phyloP scores from a whole-genome alignment of 2,113 vertebrate species.

The Gallinago undulata region DNA sequence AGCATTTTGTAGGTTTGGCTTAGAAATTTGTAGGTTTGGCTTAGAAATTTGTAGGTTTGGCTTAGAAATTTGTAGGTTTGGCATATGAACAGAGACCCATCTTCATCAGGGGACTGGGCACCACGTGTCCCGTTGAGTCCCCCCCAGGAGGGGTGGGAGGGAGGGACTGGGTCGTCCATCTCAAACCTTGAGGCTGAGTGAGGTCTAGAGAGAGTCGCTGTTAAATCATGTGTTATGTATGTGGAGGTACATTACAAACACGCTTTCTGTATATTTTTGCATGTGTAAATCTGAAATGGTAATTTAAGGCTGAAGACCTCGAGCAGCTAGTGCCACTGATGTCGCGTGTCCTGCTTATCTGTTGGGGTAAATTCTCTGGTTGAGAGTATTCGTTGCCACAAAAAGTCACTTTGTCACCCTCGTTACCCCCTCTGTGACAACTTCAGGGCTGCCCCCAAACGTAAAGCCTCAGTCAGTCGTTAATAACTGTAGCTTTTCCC shows the following conservation, averaged over 20 bases:
- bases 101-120: neutral
- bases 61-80: neutral
- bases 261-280: neutral
- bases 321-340: neutral
- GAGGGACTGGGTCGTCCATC: neutral
- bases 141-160: rapidly evolving
- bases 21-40: neutral
- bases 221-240: rapidly evolving
- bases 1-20: rapidly evolving
- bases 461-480: neutral
- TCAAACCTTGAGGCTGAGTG: neutral
- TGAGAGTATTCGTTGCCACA: neutral
- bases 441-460: neutral
- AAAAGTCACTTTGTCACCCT: neutral
- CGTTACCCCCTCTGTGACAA: neutral
- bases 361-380: neutral
- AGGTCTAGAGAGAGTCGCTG: rapidly evolving
- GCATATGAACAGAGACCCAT: neutral
- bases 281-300: neutral
- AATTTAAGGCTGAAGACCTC: neutral
- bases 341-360: rapidly evolving
- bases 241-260: neutral
- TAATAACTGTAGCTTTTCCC: neutral
- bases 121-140: rapidly evolving
- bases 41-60: neutral